Conservation (phyloP, 2,888 invertebrate species). For the Hyles lineata region DNA sequence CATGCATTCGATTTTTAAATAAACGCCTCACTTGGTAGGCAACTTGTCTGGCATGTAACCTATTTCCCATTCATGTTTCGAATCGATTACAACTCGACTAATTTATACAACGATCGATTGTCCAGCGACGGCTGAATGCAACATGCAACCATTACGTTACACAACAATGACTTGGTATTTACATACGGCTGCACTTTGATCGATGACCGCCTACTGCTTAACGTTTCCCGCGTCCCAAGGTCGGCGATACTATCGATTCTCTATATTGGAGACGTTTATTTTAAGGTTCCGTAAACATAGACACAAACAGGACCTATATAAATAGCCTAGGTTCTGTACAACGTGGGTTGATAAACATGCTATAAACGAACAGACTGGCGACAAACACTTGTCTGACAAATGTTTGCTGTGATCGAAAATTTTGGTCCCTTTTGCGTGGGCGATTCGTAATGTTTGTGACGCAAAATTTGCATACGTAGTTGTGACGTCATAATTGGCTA, state of each 20-base stretch:
- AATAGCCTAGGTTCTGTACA: background rate
- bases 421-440: too few species aligned
- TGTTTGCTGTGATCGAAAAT: background rate
- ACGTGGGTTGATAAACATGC: background rate
- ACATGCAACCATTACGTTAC: slow-evolving; percentile 35
- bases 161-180: slow-evolving; percentile 25
- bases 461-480: too few species aligned
- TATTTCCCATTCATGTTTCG: background rate
- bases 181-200: slow-evolving; percentile 13
- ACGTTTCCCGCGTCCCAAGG: slow-evolving; percentile 7
- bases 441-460: too few species aligned
- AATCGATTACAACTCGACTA: background rate
- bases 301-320: slow-evolving; percentile 5
- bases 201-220: background rate
- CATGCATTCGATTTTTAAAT: too few species aligned
- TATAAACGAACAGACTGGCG: background rate
- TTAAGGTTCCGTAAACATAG: background rate
- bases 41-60: background rate
- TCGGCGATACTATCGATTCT: slow-evolving; percentile 2
- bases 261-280: slow-evolving; percentile 21
- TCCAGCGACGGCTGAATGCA: background rate
- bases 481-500: too few species aligned
- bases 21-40: background rate
- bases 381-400: background rate
- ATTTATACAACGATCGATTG: background rate